Percentiles rank a stretch among this genome's conserved stretches.
phyloP scores from a whole-genome alignment of 2,113 vertebrate species.

The Passerina amoena region DNA sequence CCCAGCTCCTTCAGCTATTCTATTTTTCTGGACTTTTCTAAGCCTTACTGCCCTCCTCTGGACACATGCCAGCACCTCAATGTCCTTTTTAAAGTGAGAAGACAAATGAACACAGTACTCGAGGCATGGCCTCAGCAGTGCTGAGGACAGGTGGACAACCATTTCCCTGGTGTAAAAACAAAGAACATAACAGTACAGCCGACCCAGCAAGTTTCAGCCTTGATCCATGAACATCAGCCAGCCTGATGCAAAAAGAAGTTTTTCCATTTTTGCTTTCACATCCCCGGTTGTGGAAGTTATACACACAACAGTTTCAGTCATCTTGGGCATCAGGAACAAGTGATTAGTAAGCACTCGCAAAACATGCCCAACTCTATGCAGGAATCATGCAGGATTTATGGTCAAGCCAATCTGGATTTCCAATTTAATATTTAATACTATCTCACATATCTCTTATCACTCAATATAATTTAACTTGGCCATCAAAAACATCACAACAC shows the following conservation, averaged over 20 bases:
- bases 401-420: background rate
- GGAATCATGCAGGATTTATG: background rate
- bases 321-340: background rate
- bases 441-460: background rate
- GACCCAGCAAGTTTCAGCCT: background rate
- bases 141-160: too few species aligned
- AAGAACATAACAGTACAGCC: fast-evolving
- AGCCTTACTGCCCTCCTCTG: background rate
- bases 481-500: background rate
- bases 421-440: background rate
- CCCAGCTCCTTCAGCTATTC: background rate
- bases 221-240: background rate
- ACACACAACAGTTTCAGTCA: background rate
- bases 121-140: background rate
- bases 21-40: background rate
- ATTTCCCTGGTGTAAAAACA: background rate
- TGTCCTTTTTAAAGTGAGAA: background rate
- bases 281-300: background rate
- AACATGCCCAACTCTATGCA: fast-evolving
- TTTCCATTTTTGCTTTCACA: background rate
- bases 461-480: background rate
- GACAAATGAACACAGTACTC: background rate
- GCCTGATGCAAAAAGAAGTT: background rate
- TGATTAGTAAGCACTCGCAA: background rate
- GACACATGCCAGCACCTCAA: fast-evolving